These are phyloP conservation scores for Heliornis fulica DNA, from an alignment of 2,113 vertebrate genomes.

Conservation along the genomic window DNA sequence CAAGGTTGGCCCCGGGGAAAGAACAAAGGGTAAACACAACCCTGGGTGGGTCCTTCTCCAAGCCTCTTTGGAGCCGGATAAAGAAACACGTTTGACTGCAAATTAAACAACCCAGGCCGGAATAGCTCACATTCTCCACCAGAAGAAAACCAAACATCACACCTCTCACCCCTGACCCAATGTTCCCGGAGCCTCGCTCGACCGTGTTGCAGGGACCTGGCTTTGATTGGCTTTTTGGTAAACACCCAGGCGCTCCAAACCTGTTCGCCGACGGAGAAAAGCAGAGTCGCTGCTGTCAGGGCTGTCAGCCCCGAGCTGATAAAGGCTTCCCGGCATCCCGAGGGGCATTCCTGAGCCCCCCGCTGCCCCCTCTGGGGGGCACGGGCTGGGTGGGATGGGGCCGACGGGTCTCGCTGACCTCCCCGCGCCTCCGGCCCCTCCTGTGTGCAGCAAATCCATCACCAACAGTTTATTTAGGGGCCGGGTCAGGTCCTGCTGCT, in stretches of 20 bases:
- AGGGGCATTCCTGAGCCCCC: conserved; percentile 46
- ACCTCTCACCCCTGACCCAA: conserved; percentile 75
- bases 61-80: conserved; percentile 63
- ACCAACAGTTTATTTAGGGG: neutral
- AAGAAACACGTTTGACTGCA: conserved; percentile 73
- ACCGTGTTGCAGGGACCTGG: conserved; percentile 53
- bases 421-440: neutral
- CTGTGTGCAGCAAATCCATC: neutral
- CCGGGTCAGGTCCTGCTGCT: neutral
- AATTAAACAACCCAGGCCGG: conserved; percentile 65
- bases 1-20: conserved; percentile 73
- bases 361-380: neutral
- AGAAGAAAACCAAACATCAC: conserved; percentile 74
- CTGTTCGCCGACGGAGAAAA: conserved; percentile 48
- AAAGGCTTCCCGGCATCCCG: conserved; percentile 54
- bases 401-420: neutral
- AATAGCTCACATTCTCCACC: conserved; percentile 71
- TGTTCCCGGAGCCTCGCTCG: conserved; percentile 49
- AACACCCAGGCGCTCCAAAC: conserved; percentile 65
- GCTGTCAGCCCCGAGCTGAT: conserved; percentile 56
- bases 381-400: neutral
- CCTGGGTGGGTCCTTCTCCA: conserved; percentile 68
- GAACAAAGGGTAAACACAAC: conserved; percentile 75
- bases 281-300: conserved; percentile 42
- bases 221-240: conserved; percentile 64